Evolutionary conservation across 2,888 invertebrate genomes (phyloP), one percentile per base, ranked within the genome.

Genomic region (Drosophila imparisetae): DNA sequence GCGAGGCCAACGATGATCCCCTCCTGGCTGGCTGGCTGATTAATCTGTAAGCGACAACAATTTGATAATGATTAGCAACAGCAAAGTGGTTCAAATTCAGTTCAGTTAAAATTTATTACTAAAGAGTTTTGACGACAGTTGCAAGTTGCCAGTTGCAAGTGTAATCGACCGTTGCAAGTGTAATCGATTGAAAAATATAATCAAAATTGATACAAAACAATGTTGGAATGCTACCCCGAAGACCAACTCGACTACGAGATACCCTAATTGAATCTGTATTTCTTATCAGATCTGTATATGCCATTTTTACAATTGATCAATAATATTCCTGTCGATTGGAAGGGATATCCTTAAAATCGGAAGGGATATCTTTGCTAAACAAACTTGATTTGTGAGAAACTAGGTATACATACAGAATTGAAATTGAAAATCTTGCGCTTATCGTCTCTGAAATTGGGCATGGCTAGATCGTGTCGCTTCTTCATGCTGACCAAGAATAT

Each of bases 1-100:
- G 59, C 36, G 36, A 66, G 72, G 76, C 75, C 78, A 80, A 83
- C 87, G 83, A 77, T 81, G 77, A 78, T 83, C 65, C 83, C 75
- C 27, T 75, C 75, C 29, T 75, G 78, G 74, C 70, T 70, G 29
- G 62, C 53, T 64, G 70, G 66, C 48, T 75, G 81, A 55, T 74
- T 80, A 72, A 84, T 84, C 84, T 84, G 75, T n/a, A 65, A 63
- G 21, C 13, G 10, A 40, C 38, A n/a, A 61, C 10, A 42, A 18
- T 24, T 40, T 4, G n/a, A 38, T 4, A 18, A 11, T 3, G n/a
- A 50, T 50, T 29, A 29, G 29, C 27, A 49, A 29, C 18, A 13
- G 11, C 42, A n/a, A 13, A 13, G 1, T 21, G 13, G 1, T 13
- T 21, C 21, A 21, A 13, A 42, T 13, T 21, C 21, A 21, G 2